Base-by-base conservation (phyloP, 1,140 invertebrate species). In the Ephestia elutella region DNA sequence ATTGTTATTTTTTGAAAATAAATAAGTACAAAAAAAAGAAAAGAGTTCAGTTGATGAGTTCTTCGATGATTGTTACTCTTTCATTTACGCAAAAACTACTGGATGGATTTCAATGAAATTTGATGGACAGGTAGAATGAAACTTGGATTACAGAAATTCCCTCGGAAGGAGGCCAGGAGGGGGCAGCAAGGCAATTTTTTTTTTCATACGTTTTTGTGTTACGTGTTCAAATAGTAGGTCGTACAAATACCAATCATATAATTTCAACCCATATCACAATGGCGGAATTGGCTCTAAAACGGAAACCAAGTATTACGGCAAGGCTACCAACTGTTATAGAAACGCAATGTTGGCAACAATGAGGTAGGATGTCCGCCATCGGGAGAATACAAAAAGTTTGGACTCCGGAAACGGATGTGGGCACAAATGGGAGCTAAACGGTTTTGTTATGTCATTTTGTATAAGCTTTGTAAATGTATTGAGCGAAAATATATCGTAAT, bases 341-440 rank as follows among this genome's bases (percentile, higher is more conserved):
- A 44, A 15, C 38, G 30, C 30, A 44, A 17, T 44, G 38, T 13
- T 44, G 38, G 10, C 38, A 44, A 44, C 38, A 44, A 44, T 44
- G 38, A 1, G 38, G 10, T 44, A 44, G 38, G 38, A 44, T 44
- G 38, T 44, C 38, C 38, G 38, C 38, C 15, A 17, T 44, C 3
- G 38, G 38, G 38, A 32, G 30, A 32, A 44, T 44, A 44, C 38
- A 44, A 44, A 44, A 44, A 44, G 38, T 44, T 44, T 44, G 38
- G 38, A 44, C 38, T 44, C 38, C 38, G 38, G 38, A 44, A 44
- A 44, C 38, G 38, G 38, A 44, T 44, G 38, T 44, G 38, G 15
- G 13, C n/a, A 17, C 38, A 10, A 44, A 44, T 44, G 15, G 30
- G 38, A 44, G 38, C 15, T 44, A 44, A 44, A 5, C 38, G 38